Evolutionary conservation across 2,113 vertebrate genomes (phyloP).

Genomic region (Lycocorax pyrrhopterus): DNA sequence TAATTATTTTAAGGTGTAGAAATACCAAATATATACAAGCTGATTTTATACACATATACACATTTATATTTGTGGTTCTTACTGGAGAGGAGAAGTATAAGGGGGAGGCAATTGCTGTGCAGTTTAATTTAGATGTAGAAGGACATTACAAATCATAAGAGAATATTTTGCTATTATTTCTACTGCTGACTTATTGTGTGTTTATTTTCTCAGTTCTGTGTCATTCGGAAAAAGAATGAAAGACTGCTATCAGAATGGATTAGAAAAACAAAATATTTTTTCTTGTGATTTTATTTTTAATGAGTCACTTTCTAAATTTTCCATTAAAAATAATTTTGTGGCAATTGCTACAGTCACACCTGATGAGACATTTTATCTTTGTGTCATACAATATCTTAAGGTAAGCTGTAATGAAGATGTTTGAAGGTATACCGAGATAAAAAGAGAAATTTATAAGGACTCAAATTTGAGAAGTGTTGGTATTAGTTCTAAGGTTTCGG

Average conservation of each 20-base stretch:
- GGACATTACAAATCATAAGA: neutral
- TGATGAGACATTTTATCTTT: neutral
- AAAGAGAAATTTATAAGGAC: neutral
- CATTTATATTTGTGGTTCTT: neutral
- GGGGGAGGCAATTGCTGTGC: neutral
- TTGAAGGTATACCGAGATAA: neutral
- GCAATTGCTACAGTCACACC: neutral
- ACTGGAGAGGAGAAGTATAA: neutral
- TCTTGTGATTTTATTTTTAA: neutral
- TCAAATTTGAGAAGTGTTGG: neutral
- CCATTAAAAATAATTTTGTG: neutral
- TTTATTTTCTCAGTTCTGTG: neutral
- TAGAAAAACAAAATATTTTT: neutral
- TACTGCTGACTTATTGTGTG: neutral
- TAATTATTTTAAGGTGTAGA: neutral
- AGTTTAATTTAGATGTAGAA: neutral
- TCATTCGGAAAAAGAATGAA: neutral
- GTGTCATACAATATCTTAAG: neutral
- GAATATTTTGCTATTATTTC: neutral
- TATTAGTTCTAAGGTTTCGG: neutral
- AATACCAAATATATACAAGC: neutral
- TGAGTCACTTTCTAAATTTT: neutral
- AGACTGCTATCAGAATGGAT: neutral
- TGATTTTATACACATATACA: neutral
- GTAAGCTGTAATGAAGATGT: neutral